phyloP scores from a whole-genome alignment of 2,888 invertebrate genomes.

The Rotaria sp. region DNA sequence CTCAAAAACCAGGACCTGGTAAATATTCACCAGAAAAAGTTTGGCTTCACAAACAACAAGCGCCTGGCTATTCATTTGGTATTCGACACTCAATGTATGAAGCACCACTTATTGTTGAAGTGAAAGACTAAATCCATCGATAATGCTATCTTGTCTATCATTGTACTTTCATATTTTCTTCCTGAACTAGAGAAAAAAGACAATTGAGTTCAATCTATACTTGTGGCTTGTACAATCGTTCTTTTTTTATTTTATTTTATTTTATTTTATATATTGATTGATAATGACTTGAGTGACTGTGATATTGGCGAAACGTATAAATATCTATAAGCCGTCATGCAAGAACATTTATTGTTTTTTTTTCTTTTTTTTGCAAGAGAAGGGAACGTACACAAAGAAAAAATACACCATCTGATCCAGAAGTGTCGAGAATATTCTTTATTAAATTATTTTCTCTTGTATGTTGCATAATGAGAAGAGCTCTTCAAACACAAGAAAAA shows the following conservation, averaged over 20 bases:
- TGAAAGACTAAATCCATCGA: conserved; percentile 42
- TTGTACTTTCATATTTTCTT: background rate
- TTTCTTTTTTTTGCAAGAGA: background rate
- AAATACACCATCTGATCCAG: too few species aligned
- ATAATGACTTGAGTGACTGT: background rate
- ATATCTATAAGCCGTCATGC: background rate
- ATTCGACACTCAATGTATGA: conserved; percentile 55
- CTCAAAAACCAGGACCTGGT: conserved; percentile 79
- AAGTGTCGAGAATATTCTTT: background rate
- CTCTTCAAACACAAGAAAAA: background rate
- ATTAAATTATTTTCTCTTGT: background rate
- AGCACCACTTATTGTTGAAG: conserved; percentile 49
- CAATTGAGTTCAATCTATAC: background rate
- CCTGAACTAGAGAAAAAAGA: background rate
- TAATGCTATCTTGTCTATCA: background rate
- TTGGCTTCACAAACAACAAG: conserved; percentile 44
- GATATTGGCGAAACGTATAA: background rate
- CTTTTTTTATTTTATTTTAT: background rate
- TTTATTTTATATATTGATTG: background rate
- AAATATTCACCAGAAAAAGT: conserved; percentile 89
- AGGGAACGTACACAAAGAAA: background rate
- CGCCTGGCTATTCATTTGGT: conserved; percentile 54
- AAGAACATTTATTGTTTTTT: background rate
- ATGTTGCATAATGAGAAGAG: background rate
- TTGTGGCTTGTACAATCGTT: background rate